A percentile compares a stretch with the other conserved stretches of the same genome.
Evolutionary conservation across 92 coral and sea anemone genomes (phyloP).

Genomic region (Actinostola sp.): DNA sequence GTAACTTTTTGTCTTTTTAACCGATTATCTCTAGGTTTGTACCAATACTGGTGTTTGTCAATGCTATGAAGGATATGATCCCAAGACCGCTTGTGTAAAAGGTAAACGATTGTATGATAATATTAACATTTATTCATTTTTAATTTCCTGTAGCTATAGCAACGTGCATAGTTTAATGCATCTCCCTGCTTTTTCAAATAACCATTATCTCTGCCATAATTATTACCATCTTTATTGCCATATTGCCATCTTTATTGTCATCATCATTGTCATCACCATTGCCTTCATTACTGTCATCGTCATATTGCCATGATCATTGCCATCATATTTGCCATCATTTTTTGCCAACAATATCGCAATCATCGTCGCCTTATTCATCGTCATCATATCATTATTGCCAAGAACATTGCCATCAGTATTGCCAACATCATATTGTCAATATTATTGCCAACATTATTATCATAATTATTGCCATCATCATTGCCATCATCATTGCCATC

Average conservation of each 20-base stretch:
- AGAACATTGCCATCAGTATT: background rate
- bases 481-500: background rate
- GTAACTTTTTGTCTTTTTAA: background rate
- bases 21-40: slow-evolving; percentile 6
- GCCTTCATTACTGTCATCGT: too few species aligned
- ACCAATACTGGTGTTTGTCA: slow-evolving; percentile 28
- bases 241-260: too few species aligned
- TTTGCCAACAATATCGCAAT: too few species aligned
- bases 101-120: slow-evolving; percentile 29
- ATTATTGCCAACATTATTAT: background rate
- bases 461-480: background rate
- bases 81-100: slow-evolving; percentile 20
- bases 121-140: too few species aligned
- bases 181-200: too few species aligned
- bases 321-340: too few species aligned
- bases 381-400: background rate
- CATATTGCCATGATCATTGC: too few species aligned
- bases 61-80: slow-evolving; percentile 37
- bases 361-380: too few species aligned
- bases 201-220: too few species aligned
- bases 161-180: too few species aligned
- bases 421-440: background rate
- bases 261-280: too few species aligned
- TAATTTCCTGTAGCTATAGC: background rate
- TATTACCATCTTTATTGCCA: too few species aligned